Evolutionary conservation across 64 coral and sea anemone genomes (phyloP), one percentile per base, ranked within the genome.

Genomic region (Pocillopora verrucosa): DNA sequence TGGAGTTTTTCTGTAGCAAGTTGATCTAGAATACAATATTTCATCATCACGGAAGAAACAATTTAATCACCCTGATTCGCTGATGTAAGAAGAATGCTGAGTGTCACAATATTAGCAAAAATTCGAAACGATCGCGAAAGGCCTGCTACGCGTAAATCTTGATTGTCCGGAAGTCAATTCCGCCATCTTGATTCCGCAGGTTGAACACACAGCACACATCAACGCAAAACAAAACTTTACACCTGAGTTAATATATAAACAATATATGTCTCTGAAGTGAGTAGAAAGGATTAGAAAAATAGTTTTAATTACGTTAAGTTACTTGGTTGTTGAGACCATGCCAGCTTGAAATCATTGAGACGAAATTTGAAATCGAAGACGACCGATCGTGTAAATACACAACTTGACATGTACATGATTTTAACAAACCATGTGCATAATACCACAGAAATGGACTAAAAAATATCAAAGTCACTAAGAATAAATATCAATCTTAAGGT

Each of bases 191-290:
- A 56, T 37, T 84, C 64, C 63, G 80, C 16, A 36, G 26, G 65
- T 61, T 20, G 36, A 16, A 36, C 35, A 22, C 24, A 72, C 61
- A 41, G 36, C 16, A 19, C 24, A 57, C 61, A 41, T 84, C 82
- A 84, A 84, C 64, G 37, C 82, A 11, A 84, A 84, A 84, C 82
- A 84, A 84, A 84, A 84, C 37, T 51, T 84, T 51, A 26, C 38
- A 1, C 15, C 70, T 22, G 38, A 38, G 70, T 57, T 19, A 37
- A 84, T 84, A 70, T 70, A 65, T 11, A 83, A 65, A 4, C 14
- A 24, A 80, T 58, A n/a, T 9, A 30, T 14, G 10, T 0, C 22
- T n/a, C 82, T 3, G 15, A 57, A 5, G 69, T 61, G 5, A 25
- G 61, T 56, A 10, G 15, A 36, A 83, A 67, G 51, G 65, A 51